Conservation (phyloP, 2,888 invertebrate genomes). For the Thymelicus acteon region DNA sequence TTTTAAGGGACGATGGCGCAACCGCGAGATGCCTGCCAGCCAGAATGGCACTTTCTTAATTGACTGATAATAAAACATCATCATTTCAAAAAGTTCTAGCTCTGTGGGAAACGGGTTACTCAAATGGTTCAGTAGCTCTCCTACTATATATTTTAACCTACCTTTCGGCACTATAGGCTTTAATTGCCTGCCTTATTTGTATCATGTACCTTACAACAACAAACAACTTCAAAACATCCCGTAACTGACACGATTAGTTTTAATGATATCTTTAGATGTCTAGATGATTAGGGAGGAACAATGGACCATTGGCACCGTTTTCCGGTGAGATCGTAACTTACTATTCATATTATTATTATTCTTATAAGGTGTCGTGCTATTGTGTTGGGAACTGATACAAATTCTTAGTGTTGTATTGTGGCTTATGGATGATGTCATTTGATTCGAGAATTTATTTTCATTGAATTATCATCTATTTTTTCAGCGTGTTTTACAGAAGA, state of each 20-base stretch:
- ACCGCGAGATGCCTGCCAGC: no score
- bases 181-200: not conserved
- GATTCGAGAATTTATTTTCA: conserved; percentile 4
- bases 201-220: not conserved
- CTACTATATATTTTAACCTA: no score
- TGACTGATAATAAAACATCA: no score
- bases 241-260: conserved; percentile 1
- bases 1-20: no score
- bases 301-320: conserved; percentile 42
- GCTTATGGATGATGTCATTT: conserved; percentile 23
- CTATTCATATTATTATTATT: conserved; percentile 2
- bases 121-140: no score
- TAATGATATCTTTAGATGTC: conserved; percentile 29
- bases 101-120: no score
- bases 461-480: not conserved
- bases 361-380: conserved; percentile 7
- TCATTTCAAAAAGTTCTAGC: no score
- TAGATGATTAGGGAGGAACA: conserved; percentile 40
- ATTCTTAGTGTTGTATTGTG: not conserved
- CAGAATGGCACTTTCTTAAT: no score
- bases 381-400: not conserved
- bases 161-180: no score
- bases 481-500: no score
- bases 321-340: conserved; percentile 31
- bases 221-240: not conserved